A percentile compares a stretch with the other conserved stretches of the same genome.
Conservation (phyloP, 1,140 invertebrate genomes). For the Polyergus mexicanus region DNA sequence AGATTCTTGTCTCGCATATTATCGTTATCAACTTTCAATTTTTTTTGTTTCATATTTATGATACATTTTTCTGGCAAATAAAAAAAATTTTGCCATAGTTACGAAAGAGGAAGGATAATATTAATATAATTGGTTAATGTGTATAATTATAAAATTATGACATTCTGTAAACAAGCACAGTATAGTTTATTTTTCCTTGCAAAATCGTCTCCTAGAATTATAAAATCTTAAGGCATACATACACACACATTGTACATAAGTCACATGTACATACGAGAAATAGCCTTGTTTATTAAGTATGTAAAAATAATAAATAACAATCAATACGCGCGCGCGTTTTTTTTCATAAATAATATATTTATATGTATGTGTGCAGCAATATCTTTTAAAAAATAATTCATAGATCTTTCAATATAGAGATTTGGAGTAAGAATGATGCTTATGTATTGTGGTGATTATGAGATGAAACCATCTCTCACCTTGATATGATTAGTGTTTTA, state of each 20-base stretch:
- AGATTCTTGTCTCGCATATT: background rate
- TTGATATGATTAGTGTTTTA: conserved; percentile 75
- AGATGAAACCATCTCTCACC: conserved; percentile 34
- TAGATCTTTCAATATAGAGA: conserved; percentile 50
- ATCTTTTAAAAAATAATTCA: conserved; percentile 65
- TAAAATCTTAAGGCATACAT: conserved; percentile 75
- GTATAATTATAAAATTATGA: conserved; percentile 18
- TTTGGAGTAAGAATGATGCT: conserved; percentile 44
- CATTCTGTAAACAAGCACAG: conserved; percentile 70
- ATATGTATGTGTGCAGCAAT: conserved; percentile 42
- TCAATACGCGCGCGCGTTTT: conserved; percentile 10
- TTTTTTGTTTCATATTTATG: background rate
- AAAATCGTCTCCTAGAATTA: conserved; percentile 69
- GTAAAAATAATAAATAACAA: conserved; percentile 68
- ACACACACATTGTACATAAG: conserved; percentile 37
- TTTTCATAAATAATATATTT: conserved; percentile 47
- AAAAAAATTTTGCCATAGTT: conserved; percentile 7
- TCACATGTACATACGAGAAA: conserved; percentile 28
- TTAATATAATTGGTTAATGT: conserved; percentile 43
- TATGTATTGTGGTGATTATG: conserved; percentile 21
- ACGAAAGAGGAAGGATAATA: conserved; percentile 27
- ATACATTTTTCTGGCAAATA: conserved; percentile 1
- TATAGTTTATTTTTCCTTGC: conserved; percentile 75
- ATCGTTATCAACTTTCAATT: background rate
- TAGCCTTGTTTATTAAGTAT: conserved; percentile 39